Percentiles rank a stretch among this genome's conserved stretches.
These are phyloP conservation scores for Indri indri DNA, from an alignment of 2,113 vertebrate species.

Conservation along the genomic window DNA sequence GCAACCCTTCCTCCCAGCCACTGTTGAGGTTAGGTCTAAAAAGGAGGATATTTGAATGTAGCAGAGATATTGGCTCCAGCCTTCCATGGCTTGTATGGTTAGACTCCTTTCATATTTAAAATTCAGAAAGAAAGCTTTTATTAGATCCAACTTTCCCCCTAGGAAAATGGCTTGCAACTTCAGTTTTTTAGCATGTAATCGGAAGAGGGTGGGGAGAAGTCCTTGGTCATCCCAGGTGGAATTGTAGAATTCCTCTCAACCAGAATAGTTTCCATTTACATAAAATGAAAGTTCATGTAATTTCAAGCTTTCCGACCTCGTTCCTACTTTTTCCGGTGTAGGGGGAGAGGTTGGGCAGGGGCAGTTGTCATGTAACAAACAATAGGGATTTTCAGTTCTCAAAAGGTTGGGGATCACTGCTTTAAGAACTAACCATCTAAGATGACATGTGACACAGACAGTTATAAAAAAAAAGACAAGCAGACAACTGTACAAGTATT, in stretches of 20 bases:
- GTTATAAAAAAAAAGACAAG: conserved; percentile 41
- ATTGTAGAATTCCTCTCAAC: conserved; percentile 16
- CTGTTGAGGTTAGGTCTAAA: background rate
- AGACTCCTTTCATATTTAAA: conserved; percentile 32
- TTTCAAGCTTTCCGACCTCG: background rate
- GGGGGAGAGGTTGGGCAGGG: background rate
- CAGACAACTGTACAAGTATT: conserved; percentile 55
- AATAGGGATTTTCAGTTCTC: conserved; percentile 54
- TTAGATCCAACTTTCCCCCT: background rate
- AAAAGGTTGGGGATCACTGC: conserved; percentile 51
- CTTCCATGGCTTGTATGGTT: background rate
- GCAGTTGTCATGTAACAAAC: conserved; percentile 56
- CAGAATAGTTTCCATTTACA: conserved; percentile 7
- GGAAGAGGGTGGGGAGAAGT: background rate
- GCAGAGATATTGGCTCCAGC: background rate
- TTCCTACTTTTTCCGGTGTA: background rate
- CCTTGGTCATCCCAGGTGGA: background rate
- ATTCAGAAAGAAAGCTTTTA: conserved; percentile 16
- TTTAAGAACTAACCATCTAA: conserved; percentile 57
- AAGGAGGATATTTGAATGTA: background rate
- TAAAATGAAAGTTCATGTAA: conserved; percentile 32
- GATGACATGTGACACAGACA: conserved; percentile 63
- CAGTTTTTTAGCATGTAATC: background rate
- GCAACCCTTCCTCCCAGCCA: background rate
- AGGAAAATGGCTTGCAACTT: conserved; percentile 11